Evolutionary conservation across 2,888 invertebrate species (phyloP), one percentile per base, ranked within the genome.

Genomic region (Synergus umbraculus): DNA sequence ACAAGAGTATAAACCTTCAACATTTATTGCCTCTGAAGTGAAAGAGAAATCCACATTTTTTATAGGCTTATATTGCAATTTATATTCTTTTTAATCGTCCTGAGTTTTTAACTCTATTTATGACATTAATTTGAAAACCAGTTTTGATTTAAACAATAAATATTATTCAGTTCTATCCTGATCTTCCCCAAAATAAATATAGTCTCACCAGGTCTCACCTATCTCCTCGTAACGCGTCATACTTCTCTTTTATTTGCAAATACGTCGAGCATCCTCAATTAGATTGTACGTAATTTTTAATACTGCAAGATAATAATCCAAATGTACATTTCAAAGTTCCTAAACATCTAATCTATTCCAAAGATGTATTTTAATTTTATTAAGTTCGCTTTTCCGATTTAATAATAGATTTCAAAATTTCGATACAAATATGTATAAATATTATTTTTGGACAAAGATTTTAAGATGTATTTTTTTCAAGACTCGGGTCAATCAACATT

Each of bases 1-100:
- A 41, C n/a, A 65, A 65, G 63, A 63, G 63, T 41, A 65, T 65
- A 44, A 66, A 66, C 9, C 18, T n/a, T 66, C 66, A 44, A 66
- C 43, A 41, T 66, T 43, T 18, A 66, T 44, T 37, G 41, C 41
- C 7, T 41, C 29, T 15, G 13, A 37, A 65, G 65, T 18, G 44
- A 18, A 43, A 18, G 43, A 18, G 18, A 9, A 66, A 44, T 66
- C 37, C 3, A 43, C 4, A 7, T 12, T 44, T 18, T 66, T 44
- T 18, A n/a, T 4, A 12, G 18, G 44, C 44, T 66, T 66, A 18
- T 66, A 44, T 43, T 44, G 66, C 12, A 44, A 44, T 43, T 1
- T 15, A 66, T 10, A 58, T 15, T 15, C 58, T 58, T 58, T n/a
- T 13, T 18, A 15, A n/a, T 58, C 15, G 15, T 18, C n/a, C 1